These are phyloP conservation scores for Triplophysa yarkandensis DNA, from an alignment of 2,797 vertebrate genomes.

Conservation along the genomic window DNA sequence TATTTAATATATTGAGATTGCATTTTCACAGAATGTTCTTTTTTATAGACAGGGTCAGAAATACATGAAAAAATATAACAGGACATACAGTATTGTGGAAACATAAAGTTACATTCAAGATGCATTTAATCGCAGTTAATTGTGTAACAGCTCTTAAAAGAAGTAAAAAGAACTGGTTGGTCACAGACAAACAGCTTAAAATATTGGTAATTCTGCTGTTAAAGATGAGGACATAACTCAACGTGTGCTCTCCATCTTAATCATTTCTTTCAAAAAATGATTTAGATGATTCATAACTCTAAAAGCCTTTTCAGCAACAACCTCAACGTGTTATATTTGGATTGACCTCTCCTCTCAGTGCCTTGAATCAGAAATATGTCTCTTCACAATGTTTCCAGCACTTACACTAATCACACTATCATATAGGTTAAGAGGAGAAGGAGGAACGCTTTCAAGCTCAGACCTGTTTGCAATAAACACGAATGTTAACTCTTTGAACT, in stretches of 20 bases:
- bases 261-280: background rate
- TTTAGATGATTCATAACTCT: background rate
- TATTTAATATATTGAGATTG: too few species aligned
- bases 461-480: constrained; percentile 39
- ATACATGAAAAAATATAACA: too few species aligned
- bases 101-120: too few species aligned
- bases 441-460: constrained; percentile 13
- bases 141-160: too few species aligned
- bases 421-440: constrained; percentile 25
- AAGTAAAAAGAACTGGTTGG: too few species aligned
- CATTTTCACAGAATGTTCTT: too few species aligned
- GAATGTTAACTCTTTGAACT: constrained; percentile 39
- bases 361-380: constrained; percentile 46
- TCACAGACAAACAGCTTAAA: background rate
- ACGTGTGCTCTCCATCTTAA: background rate
- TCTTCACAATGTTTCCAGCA: constrained; percentile 51
- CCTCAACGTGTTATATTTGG: constrained; percentile 44
- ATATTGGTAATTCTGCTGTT: background rate
- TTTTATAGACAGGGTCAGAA: too few species aligned
- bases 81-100: too few species aligned
- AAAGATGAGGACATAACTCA: background rate
- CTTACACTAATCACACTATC: constrained; percentile 46
- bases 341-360: constrained; percentile 54
- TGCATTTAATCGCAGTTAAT: too few species aligned
- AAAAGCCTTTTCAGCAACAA: constrained; percentile 10